Conservation (phyloP, 1,140 invertebrate genomes). For the Phthorimaea operculella region DNA sequence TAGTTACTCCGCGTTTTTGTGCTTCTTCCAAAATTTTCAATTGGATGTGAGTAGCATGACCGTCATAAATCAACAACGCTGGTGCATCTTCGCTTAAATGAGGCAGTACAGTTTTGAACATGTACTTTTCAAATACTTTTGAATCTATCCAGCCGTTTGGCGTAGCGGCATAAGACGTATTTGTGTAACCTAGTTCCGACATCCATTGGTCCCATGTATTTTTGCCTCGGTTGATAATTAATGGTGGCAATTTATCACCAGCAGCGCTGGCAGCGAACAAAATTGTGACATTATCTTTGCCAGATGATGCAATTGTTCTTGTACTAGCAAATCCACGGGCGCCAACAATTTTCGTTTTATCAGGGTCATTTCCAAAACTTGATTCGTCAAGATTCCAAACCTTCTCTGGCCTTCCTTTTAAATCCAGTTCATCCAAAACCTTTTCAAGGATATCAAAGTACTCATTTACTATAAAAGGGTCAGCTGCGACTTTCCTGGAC, state of each 20-base stretch:
- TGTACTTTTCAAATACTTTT: constrained; percentile 32
- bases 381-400: constrained; percentile 44
- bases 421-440: constrained; percentile 19
- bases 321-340: constrained; percentile 20
- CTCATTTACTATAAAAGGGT: constrained; percentile 32
- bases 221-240: constrained; percentile 29
- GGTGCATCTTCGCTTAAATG: constrained; percentile 7
- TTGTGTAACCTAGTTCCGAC: constrained; percentile 20
- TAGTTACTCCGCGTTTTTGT: constrained; percentile 9
- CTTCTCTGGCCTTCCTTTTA: constrained; percentile 20
- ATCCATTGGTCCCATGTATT: constrained; percentile 17
- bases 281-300: constrained; percentile 38
- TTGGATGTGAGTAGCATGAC: constrained; percentile 13
- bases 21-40: constrained; percentile 16
- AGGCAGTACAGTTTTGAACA: constrained; percentile 13
- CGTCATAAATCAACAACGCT: constrained; percentile 13
- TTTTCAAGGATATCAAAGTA: constrained; percentile 30
- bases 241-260: constrained; percentile 33
- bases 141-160: constrained; percentile 37
- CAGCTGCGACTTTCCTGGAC: constrained; percentile 22
- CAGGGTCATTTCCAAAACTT: constrained; percentile 29
- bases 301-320: constrained; percentile 25
- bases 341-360: constrained; percentile 37
- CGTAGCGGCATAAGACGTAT: constrained; percentile 32
- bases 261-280: constrained; percentile 28